Evolutionary conservation across 1,140 invertebrate species (phyloP).

Genomic region (Heliothis virescens): DNA sequence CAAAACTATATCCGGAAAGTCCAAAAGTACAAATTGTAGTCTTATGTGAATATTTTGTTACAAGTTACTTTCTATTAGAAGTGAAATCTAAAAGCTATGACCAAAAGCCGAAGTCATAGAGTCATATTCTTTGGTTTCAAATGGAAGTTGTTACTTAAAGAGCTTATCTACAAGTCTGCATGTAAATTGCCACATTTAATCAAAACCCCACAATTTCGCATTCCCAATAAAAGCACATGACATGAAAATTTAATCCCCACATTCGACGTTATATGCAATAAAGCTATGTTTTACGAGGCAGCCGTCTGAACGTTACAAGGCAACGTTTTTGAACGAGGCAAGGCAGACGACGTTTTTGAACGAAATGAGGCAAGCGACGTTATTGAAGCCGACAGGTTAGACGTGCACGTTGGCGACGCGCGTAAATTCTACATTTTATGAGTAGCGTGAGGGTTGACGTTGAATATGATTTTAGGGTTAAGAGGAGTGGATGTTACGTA

Average conservation of each 20-base stretch:
- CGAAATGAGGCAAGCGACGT: conserved; percentile 25
- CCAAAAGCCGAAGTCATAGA: no score
- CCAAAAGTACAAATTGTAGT: no score
- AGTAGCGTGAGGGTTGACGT: not conserved
- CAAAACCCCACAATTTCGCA: conserved; percentile 12
- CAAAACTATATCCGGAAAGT: no score
- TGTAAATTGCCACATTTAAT: not conserved
- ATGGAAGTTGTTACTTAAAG: no score
- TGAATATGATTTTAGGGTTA: conserved; percentile 31
- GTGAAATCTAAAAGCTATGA: no score
- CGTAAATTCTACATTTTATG: conserved; percentile 45
- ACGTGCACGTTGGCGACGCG: conserved; percentile 19
- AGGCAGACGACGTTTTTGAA: conserved; percentile 16
- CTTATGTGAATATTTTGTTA: no score
- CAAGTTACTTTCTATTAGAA: no score
- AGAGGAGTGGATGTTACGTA: conserved; percentile 2
- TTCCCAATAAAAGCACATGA: conserved; percentile 3
- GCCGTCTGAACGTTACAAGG: not conserved
- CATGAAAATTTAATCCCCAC: conserved; percentile 16
- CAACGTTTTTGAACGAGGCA: not conserved
- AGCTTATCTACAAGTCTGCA: no score
- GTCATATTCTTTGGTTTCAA: no score
- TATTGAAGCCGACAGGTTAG: conserved; percentile 29
- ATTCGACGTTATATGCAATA: conserved; percentile 27
- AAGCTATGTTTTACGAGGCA: conserved; percentile 19